phyloP scores from a whole-genome alignment of 2,797 vertebrate species.

The Oreochromis mossambicus region DNA sequence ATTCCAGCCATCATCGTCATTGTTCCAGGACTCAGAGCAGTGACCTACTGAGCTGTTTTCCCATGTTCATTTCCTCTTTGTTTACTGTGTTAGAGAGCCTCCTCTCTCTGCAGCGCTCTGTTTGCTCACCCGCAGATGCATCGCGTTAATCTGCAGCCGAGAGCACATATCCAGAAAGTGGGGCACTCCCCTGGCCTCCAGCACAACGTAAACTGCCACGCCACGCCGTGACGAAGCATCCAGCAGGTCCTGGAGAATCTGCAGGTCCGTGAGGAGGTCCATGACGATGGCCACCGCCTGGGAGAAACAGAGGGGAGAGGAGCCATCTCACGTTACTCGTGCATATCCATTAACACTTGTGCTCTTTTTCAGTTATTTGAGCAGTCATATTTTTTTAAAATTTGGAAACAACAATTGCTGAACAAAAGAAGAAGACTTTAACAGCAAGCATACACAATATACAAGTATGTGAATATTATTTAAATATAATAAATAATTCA shows the following conservation, averaged over 20 bases:
- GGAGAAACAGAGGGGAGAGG: not conserved
- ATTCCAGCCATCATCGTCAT: not conserved
- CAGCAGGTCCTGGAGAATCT: slow-evolving; percentile 92
- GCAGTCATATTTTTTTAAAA: fast-evolving
- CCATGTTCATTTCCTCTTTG: not conserved
- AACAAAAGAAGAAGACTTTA: not conserved
- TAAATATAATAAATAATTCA: not conserved
- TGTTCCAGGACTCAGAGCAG: not conserved
- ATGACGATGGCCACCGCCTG: slow-evolving; percentile 94
- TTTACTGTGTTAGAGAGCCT: not conserved
- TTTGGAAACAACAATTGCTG: not conserved
- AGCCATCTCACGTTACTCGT: not conserved
- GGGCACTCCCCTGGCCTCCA: slow-evolving; percentile 82
- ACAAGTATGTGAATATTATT: not conserved
- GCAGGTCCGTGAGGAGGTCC: slow-evolving; percentile 91
- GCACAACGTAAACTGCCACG: slow-evolving; percentile 87
- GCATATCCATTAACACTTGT: not conserved
- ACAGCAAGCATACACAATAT: not conserved
- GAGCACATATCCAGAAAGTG: slow-evolving; percentile 92
- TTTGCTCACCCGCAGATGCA: slow-evolving; percentile 83
- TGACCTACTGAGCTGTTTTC: not conserved
- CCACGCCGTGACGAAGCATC: slow-evolving; percentile 83
- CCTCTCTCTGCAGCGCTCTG: not conserved
- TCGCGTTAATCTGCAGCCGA: slow-evolving; percentile 80
- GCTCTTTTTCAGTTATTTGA: not conserved